Base-by-base conservation (phyloP, 2,797 vertebrate genomes). In the Bucorvus abyssinicus region DNA sequence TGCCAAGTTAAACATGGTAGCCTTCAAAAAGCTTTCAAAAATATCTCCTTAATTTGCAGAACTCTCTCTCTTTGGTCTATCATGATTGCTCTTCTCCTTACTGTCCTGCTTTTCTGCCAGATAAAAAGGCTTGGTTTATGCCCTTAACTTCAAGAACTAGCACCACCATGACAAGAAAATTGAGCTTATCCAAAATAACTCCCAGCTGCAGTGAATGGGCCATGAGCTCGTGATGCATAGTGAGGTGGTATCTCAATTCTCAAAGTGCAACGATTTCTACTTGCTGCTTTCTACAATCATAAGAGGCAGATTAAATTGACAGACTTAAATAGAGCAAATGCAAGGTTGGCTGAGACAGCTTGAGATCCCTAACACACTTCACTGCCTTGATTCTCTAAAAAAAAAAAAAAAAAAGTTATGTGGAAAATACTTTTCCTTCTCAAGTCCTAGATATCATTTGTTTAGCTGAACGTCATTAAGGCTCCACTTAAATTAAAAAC, bases 111-210 rank as follows among this genome's bases (percentile, higher is more conserved):
- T 78, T 82, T 64, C 38, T 59, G 56, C 7, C 49, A 59, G 29
- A 87, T 78, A 61, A 87, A 77, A 89, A 70, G 47, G 26, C 34
- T 81, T 55, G 42, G n/a, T 73, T 84, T 85, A 80, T 60, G 21
- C 10, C 22, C 56, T 56, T 79, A 79, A 45, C 68, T 67, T 80
- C 36, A 76, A 73, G 50, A 89, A 86, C 55, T 47, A 84, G 27
- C 70, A 78, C 9, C 4, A 1, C 16, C 15, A 67, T 21, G 21
- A 65, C 44, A 90, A 45, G 49, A 86, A 87, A 78, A 40, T 7
- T 38, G 40, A 90, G 26, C 34, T 76, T 70, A 89, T 63, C 23
- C 20, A 34, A 73, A 87, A 49, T 81, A 77, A 81, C 65, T 77
- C 36, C 42, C 60, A 74, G 45, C 14, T 47, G 24, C 38, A 67